Evolutionary conservation across 1,140 invertebrate genomes (phyloP).

Genomic region (Drosophila bifasciata): DNA sequence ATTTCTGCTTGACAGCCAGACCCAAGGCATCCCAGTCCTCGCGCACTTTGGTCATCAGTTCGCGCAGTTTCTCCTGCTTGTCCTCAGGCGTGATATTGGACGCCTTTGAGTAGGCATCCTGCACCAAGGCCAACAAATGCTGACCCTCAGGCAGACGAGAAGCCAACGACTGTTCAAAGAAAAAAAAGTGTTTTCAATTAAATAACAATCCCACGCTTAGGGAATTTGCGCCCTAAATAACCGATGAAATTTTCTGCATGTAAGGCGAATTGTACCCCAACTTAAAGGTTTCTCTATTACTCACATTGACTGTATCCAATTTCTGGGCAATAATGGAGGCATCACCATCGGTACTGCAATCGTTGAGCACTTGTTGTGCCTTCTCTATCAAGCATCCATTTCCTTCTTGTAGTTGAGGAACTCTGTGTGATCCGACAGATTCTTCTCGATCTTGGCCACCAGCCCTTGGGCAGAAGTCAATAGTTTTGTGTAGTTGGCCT

Average conservation of each 20-base stretch:
- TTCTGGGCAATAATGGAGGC: constrained; percentile 91
- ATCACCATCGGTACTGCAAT: constrained; percentile 92
- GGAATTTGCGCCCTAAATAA: too few species aligned
- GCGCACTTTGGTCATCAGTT: constrained; percentile 89
- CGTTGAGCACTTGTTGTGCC: constrained; percentile 91
- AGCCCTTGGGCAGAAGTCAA: constrained; percentile 91
- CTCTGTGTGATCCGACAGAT: constrained; percentile 94
- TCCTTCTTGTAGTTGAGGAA: constrained; percentile 93
- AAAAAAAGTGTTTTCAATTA: neutral
- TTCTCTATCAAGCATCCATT: constrained; percentile 91
- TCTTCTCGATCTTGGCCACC: constrained; percentile 93
- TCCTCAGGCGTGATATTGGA: constrained; percentile 91
- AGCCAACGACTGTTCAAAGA: constrained; percentile 85
- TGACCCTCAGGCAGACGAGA: constrained; percentile 93
- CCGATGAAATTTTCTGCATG: neutral
- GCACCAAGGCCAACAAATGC: constrained; percentile 90
- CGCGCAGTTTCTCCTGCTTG: constrained; percentile 90
- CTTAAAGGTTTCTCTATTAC: constrained; percentile 15
- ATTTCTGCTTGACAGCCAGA: constrained; percentile 91
- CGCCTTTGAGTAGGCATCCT: constrained; percentile 93
- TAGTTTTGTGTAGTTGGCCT: constrained; percentile 91
- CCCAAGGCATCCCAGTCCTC: constrained; percentile 93
- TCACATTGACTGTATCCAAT: constrained; percentile 90
- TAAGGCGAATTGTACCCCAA: too few species aligned
- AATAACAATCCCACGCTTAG: too few species aligned